Base-by-base conservation (phyloP, 2,888 invertebrate genomes). In the Sarcophaga carnaria region DNA sequence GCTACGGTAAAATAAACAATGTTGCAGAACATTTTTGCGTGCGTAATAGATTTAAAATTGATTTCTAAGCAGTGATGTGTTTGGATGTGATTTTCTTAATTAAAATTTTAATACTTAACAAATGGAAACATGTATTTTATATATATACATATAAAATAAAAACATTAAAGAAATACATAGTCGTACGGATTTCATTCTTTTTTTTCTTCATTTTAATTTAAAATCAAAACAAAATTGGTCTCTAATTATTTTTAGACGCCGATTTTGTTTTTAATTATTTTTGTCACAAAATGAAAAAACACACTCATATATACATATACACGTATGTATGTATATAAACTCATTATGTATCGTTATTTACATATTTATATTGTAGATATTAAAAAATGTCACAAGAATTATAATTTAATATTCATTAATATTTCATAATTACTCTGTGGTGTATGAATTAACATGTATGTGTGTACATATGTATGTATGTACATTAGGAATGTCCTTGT, bases 211-310 rank as follows among this genome's bases (percentile, higher is more conserved):
- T 22, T 37, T 37, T 37, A 37, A 37, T 37, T 37, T 37, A 8
- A 37, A 37, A 37, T 10, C 37, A 0, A 37, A 37, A 37, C 8
- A 37, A 37, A 37, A 37, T 37, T 37, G 37, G 37, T 37, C 20
- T 80, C 37, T 60, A 20, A 62, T 80, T 81, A 62, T 75, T 75
- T 75, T 63, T 81, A 75, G 69, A 69, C 17, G 12, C 47, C 60
- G 60, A 27, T 74, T 80, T 67, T 49, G 67, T 64, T 66, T 62
- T 67, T 47, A 80, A 80, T 63, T 75, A 74, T 75, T 37, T 81
- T 11, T 69, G 60, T 47, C 67, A 74, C 27, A 74, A 67, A 74
- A 71, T 17, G 27, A 67, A 67, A 59, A 45, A 63, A 45, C 27
- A 27, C 8, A 6, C 37, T 10, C 37, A 62, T 27, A 64, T 37